Evolutionary conservation across 2,797 vertebrate species (phyloP).

Genomic region (Pseudochirops corinnae): DNA sequence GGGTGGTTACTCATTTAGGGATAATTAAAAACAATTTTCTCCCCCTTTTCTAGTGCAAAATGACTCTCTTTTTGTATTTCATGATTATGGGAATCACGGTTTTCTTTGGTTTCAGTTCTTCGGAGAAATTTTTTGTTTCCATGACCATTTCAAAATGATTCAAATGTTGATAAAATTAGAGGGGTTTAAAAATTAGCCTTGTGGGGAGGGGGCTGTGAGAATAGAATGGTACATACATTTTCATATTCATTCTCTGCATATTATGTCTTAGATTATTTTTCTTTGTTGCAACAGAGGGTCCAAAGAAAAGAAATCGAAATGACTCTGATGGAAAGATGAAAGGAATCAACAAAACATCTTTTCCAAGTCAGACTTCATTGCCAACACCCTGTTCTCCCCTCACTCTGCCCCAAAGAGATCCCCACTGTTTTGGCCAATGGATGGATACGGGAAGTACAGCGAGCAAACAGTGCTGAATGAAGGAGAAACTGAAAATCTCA

Average conservation of each 20-base stretch:
- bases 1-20: constrained; percentile 58
- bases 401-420: constrained; percentile 13
- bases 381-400: constrained; percentile 36
- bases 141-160: constrained; percentile 30
- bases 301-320: background rate
- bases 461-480: constrained; percentile 2
- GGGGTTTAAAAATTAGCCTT: constrained; percentile 37
- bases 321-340: background rate
- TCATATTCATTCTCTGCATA: background rate
- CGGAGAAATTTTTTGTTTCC: constrained; percentile 23
- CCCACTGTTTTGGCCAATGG: constrained; percentile 62
- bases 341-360: background rate
- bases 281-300: background rate
- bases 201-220: background rate
- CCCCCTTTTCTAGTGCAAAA: constrained; percentile 37
- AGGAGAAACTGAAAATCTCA: constrained; percentile 71
- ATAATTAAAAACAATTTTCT: constrained; percentile 58
- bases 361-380: constrained; percentile 38
- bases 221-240: background rate
- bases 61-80: constrained; percentile 47
- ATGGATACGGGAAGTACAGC: constrained; percentile 48
- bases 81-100: constrained; percentile 32
- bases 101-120: constrained; percentile 51
- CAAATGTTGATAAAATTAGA: constrained; percentile 51
- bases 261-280: background rate